Conservation (phyloP, 2,113 vertebrate species). For the Zeus faber region DNA sequence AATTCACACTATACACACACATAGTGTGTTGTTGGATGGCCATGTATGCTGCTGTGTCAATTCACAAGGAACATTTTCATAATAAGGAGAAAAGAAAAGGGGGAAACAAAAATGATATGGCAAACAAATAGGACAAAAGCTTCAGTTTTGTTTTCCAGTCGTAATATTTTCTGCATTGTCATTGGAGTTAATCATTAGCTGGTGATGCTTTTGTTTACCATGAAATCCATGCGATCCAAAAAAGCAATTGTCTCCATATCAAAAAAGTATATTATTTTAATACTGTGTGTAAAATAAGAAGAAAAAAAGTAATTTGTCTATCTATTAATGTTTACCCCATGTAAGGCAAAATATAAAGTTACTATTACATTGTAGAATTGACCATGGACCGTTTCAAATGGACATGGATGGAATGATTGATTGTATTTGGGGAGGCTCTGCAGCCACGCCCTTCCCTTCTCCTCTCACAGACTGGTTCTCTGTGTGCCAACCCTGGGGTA, state of each 20-base stretch:
- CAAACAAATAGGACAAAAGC: not conserved
- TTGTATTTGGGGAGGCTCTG: conserved; percentile 36
- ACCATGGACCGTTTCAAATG: conserved; percentile 61
- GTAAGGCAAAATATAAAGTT: conserved; percentile 72
- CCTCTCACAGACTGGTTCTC: too few relatives aligned
- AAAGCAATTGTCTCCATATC: conserved; percentile 39
- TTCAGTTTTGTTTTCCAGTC: too few relatives aligned
- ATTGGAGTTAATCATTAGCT: too few relatives aligned
- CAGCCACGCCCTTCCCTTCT: too few relatives aligned
- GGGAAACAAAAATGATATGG: not conserved
- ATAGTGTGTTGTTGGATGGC: conserved; percentile 9
- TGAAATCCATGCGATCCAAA: conserved; percentile 31
- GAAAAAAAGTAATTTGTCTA: conserved; percentile 73
- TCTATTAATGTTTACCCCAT: conserved; percentile 76
- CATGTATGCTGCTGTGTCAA: too few relatives aligned
- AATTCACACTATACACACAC: conserved; percentile 13
- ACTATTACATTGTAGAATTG: conserved; percentile 69
- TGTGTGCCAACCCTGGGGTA: too few relatives aligned
- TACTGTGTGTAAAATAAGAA: conserved; percentile 43
- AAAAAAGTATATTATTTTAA: conserved; percentile 75
- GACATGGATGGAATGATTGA: conserved; percentile 66
- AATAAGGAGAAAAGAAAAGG: not conserved
- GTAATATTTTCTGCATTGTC: too few relatives aligned
- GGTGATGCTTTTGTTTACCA: too few relatives aligned
- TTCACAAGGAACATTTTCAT: not conserved